Base-by-base conservation (phyloP, 92 coral and sea anemone genomes). In the Micromussa lordhowensis region DNA sequence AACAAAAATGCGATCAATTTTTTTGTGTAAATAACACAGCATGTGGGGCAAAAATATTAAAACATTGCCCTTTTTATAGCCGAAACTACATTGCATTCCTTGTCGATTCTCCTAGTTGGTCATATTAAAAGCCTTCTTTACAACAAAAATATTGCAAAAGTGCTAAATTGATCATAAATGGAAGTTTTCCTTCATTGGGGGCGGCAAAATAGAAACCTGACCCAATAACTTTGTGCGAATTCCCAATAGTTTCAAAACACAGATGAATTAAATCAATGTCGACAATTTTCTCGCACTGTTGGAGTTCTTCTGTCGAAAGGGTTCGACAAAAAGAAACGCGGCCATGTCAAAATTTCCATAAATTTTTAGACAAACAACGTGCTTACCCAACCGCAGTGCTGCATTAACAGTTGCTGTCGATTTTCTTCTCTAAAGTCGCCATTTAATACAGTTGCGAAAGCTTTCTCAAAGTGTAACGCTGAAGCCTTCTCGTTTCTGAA, bases 1-100 rank as follows among this genome's bases (percentile, higher is more conserved):
- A 86, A 30, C 66, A 86, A 86, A 68, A 86, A 76, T 86, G 74
- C 61, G 77, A 64, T 77, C 83, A 86, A 40, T 38, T 19, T 82
- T 77, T 76, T 57, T 70, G 68, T 77, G 89, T 86, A 86, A 86
- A 77, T 36, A 85, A 36, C 75, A 6, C 53, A 51, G 87, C 82
- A 54, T 75, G 82, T 61, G 58, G 72, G 58, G 40, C 48, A 31
- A 18, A 59, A 85, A 32, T 84, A 54, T 57, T 44, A 74, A 35
- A 74, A 36, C 72, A 61, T 31, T 57, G 58, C 59, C 40, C 19
- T 59, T 83, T 83, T 83, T 83, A 36, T 30, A 55, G 87, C 31
- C 78, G n/a, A 49, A 82, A 48, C 34, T 55, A 32, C 64, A 19
- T 55, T 17, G 69, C 68, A 55, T 53, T 78, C 28, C 32, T 14